These are phyloP conservation scores for Lasioglossum pauxillum DNA, from an alignment of 2,888 invertebrate genomes.

Conservation along the genomic window DNA sequence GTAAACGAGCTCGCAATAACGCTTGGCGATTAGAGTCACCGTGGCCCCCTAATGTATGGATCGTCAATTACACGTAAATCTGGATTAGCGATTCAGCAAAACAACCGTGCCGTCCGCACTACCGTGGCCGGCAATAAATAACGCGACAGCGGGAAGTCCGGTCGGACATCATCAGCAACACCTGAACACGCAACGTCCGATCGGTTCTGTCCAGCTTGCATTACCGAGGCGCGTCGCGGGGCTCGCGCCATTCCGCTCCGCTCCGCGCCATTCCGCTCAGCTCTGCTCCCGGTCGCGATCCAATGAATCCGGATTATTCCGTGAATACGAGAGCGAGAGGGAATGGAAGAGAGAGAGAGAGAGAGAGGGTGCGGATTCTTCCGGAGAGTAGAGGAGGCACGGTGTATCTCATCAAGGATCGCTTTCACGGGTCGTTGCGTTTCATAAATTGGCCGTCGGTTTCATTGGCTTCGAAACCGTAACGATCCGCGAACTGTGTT, in stretches of 20 bases:
- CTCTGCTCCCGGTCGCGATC: constrained; percentile 39
- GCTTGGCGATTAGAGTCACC: background rate
- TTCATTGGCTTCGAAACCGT: constrained; percentile 65
- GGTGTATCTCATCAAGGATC: constrained; percentile 67
- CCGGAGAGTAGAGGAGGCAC: constrained; percentile 37
- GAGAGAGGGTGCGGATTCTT: constrained; percentile 21
- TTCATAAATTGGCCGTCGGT: constrained; percentile 73
- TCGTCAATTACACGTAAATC: constrained; percentile 26
- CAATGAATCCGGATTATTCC: constrained; percentile 52
- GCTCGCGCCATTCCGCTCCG: constrained; percentile 15
- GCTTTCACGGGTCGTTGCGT: constrained; percentile 73
- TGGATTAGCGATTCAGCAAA: constrained; percentile 34
- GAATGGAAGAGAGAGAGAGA: background rate
- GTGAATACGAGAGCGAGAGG: background rate
- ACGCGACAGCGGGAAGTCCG: constrained; percentile 36
- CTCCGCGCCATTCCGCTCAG: constrained; percentile 13
- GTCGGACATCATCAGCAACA: constrained; percentile 23
- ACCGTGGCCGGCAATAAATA: constrained; percentile 27
- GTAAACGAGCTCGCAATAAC: background rate
- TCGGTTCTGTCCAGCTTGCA: constrained; percentile 32
- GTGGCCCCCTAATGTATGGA: constrained; percentile 8
- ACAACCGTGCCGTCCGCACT: constrained; percentile 25
- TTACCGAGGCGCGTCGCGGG: constrained; percentile 18
- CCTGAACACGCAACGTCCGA: constrained; percentile 20
- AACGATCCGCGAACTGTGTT: constrained; percentile 55